Percentiles rank a stretch among this genome's conserved stretches.
phyloP scores from a whole-genome alignment of 2,113 vertebrate species.

The Peromyscus polionotus region DNA sequence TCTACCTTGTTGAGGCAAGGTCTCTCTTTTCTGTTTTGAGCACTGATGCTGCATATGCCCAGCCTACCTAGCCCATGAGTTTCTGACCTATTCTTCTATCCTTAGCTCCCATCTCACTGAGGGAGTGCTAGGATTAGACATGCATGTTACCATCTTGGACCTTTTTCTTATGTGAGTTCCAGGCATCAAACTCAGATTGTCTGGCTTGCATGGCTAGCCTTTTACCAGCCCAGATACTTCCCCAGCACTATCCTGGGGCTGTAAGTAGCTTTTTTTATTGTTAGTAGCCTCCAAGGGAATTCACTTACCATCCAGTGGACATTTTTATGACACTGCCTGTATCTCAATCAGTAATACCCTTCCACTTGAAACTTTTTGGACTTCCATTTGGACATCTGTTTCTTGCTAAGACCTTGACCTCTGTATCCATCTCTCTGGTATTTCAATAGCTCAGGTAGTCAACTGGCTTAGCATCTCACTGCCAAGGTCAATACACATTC shows the following conservation, averaged over 20 bases:
- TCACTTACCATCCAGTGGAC: background rate
- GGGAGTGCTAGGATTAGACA: background rate
- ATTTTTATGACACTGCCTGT: background rate
- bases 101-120: background rate
- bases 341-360: background rate
- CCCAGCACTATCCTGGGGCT: background rate
- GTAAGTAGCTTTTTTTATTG: background rate
- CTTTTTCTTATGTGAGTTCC: background rate
- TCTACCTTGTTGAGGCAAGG: background rate
- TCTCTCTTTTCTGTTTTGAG: background rate
- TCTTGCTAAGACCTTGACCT: slow-evolving; percentile 10
- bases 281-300: background rate
- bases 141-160: background rate
- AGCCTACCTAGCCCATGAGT: background rate
- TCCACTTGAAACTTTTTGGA: background rate
- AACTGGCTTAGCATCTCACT: slow-evolving; percentile 20
- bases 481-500: slow-evolving; percentile 32
- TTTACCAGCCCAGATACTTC: background rate
- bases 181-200: background rate
- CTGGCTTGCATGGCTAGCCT: background rate
- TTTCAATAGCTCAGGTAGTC: slow-evolving; percentile 34
- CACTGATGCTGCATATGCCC: background rate
- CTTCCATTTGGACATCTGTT: background rate
- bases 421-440: background rate
- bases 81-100: background rate